Conservation (phyloP, 2,797 vertebrate species). For the Lepidocolaptes lacrymiger region DNA sequence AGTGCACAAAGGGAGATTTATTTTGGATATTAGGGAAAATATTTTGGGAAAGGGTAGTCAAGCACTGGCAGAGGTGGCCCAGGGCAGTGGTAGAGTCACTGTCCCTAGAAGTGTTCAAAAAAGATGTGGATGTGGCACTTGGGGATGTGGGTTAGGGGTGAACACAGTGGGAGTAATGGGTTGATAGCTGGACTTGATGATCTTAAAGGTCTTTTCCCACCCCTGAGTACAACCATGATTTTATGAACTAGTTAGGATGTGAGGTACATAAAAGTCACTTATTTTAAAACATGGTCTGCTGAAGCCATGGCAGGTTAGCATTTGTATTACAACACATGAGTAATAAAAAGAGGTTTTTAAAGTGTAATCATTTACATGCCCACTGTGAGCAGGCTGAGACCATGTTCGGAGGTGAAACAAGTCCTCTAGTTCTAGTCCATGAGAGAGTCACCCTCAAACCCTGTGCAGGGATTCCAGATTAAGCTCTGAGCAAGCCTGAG, state of each 20-base stretch:
- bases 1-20: too few relatives aligned
- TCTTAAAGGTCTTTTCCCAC: neutral
- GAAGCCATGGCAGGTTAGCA: too few relatives aligned
- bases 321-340: too few relatives aligned
- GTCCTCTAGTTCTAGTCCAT: accelerated
- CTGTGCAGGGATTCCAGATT: neutral
- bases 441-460: neutral
- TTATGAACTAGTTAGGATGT: too few relatives aligned
- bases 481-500: neutral
- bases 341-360: too few relatives aligned
- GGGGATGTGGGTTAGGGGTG: neutral
- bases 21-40: too few relatives aligned
- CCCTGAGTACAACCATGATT: too few relatives aligned
- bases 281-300: too few relatives aligned
- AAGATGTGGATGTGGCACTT: neutral
- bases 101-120: neutral
- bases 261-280: neutral
- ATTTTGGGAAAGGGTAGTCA: neutral
- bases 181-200: neutral
- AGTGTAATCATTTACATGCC: neutral
- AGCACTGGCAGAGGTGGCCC: neutral
- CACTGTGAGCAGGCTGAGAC: too few relatives aligned
- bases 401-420: neutral
- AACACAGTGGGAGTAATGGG: neutral
- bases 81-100: neutral